These are phyloP conservation scores for Montipora foliosa DNA, from an alignment of 64 coral and sea anemone species.

Conservation along the genomic window DNA sequence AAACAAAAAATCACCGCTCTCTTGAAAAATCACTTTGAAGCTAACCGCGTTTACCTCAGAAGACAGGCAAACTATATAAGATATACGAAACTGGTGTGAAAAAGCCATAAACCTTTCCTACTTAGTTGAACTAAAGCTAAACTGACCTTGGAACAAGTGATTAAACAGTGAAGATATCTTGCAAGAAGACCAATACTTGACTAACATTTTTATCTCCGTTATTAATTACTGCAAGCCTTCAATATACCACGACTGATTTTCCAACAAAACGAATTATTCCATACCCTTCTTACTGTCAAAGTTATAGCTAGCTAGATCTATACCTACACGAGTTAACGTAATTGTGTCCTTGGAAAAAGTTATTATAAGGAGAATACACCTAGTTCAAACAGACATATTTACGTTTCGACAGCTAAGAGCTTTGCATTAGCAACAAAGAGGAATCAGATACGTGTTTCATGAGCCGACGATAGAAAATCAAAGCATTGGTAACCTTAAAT, in stretches of 20 bases:
- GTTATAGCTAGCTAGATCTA: background rate
- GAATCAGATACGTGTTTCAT: constrained; percentile 36
- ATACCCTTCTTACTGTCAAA: background rate
- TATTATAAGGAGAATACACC: too few relatives aligned
- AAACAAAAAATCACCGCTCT: background rate
- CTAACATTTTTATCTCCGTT: background rate
- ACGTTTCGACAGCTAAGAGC: background rate
- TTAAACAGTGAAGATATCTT: constrained; percentile 3
- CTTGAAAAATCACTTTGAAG: background rate
- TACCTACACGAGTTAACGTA: too few relatives aligned
- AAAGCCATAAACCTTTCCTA: background rate
- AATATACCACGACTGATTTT: background rate
- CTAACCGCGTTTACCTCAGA: background rate
- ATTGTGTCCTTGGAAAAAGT: too few relatives aligned
- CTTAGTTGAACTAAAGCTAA: too few relatives aligned
- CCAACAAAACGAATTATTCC: background rate
- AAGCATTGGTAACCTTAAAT: constrained; percentile 15
- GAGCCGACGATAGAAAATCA: constrained; percentile 23
- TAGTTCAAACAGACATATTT: background rate
- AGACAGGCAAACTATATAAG: background rate
- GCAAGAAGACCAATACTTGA: constrained; percentile 24
- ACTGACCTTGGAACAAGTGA: too few relatives aligned
- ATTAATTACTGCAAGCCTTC: background rate
- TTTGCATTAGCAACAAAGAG: constrained; percentile 28
- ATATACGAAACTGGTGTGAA: background rate